These are phyloP conservation scores for Ranitomeya variabilis DNA, from an alignment of 2,113 vertebrate species.

Conservation along the genomic window DNA sequence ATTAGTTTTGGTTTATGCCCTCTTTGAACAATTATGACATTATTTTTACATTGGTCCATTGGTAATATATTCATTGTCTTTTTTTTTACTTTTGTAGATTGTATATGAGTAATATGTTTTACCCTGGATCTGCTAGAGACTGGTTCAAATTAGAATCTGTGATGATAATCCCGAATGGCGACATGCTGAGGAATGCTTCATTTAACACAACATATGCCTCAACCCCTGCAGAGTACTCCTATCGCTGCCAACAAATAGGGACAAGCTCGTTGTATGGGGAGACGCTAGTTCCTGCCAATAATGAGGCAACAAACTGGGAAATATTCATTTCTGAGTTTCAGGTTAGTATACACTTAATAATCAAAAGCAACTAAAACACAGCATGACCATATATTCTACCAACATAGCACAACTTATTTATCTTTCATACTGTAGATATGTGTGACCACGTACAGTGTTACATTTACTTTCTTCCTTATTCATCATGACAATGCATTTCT, in stretches of 20 bases:
- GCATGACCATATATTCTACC: not conserved
- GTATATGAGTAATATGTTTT: slow-evolving; percentile 73
- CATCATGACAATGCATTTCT: not conserved
- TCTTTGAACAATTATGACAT: not conserved
- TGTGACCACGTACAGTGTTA: not conserved
- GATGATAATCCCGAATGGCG: slow-evolving; percentile 67
- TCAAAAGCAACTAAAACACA: not conserved
- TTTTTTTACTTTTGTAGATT: slow-evolving; percentile 70
- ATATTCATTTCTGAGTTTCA: slow-evolving; percentile 77
- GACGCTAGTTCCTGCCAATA: slow-evolving; percentile 67
- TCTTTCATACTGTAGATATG: not conserved
- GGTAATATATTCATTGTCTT: slow-evolving; percentile 9
- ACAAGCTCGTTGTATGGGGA: slow-evolving; percentile 67
- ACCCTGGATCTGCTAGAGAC: slow-evolving; percentile 67
- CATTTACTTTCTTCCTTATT: not conserved
- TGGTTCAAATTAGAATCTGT: slow-evolving; percentile 74
- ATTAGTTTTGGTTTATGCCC: not conserved
- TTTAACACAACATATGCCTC: slow-evolving; percentile 72
- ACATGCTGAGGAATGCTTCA: slow-evolving; percentile 64
- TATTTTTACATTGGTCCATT: not conserved
- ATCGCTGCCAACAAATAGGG: slow-evolving; percentile 80
- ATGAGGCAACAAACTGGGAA: slow-evolving; percentile 69
- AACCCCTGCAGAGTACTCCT: slow-evolving; percentile 78
- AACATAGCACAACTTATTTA: not conserved
- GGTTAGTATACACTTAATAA: slow-evolving; percentile 68